Evolutionary conservation across 2,113 vertebrate species (phyloP), one percentile per base, ranked within the genome.

Genomic region (Gallinago media): DNA sequence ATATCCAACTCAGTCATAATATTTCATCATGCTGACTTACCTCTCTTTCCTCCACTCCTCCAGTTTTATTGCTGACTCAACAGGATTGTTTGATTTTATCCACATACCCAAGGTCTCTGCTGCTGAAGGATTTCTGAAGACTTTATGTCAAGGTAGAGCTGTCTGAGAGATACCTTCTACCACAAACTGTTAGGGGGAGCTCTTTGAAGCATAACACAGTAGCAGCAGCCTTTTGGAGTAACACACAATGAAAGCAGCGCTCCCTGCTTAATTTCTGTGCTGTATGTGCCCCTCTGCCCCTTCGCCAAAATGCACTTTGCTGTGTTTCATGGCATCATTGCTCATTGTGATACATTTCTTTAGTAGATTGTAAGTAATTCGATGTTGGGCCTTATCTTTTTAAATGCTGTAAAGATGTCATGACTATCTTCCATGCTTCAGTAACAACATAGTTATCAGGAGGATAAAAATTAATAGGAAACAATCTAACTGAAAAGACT

Each of bases 51-150:
- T 85, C 38, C 61, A 47, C 4, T 6, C 46, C 19, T 10, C 9
- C 40, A 23, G 27, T 72, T 87, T 88, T 65, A 9, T 17, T 84
- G 46, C 25, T 94, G 56, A 65, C 23, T 26, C 52, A 62, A 49
- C 4, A 6, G 9, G 32, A 22, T n/a, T 52, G 4, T 68, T 95
- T 92, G 27, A 61, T 79, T 80, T 46, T 23, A 1, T 55, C 21
- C 71, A 44, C 17, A 15, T 12, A n/a, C 9, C 13, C 21, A 17
- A 3, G 0, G 1, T 55, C 38, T 68, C 47, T 88, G 23, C 78
- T 89, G 54, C 54, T 79, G 66, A 89, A 82, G 52, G 31, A 15
- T 78, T 82, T 89, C 81, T 89, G 74, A 92, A 59, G 52, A 18
- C 61, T 14, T 40, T 40, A 40, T 72, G 36, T 38, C 36, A 38